phyloP scores from a whole-genome alignment of 2,113 vertebrate genomes.

The Gobiocypris rarus region DNA sequence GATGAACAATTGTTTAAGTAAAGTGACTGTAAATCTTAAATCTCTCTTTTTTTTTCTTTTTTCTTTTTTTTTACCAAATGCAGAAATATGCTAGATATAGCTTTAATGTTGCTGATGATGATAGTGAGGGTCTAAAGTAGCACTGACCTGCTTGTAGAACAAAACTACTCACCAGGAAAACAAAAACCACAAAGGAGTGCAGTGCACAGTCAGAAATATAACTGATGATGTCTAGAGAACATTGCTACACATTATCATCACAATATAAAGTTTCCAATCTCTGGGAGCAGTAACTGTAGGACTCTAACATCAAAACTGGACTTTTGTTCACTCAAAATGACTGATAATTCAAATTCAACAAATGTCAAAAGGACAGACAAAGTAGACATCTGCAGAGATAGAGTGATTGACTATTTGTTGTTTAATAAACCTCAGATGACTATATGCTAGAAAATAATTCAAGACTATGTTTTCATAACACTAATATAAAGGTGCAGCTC shows the following conservation, averaged over 20 bases:
- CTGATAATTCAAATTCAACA: background rate
- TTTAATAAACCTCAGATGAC: background rate
- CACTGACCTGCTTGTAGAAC: slow-evolving; percentile 30
- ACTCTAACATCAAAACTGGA: background rate
- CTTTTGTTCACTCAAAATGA: background rate
- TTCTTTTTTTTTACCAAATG: slow-evolving; percentile 43
- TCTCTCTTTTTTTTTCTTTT: too few species aligned
- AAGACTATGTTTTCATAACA: background rate
- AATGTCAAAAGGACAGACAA: background rate
- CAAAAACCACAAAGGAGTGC: background rate
- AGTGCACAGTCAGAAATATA: background rate
- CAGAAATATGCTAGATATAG: slow-evolving; percentile 56
- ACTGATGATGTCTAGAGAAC: background rate
- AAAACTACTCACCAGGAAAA: background rate
- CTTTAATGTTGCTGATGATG: slow-evolving; percentile 54
- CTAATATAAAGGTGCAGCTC: background rate
- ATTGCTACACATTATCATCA: background rate
- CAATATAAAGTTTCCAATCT: background rate
- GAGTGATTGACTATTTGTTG: background rate
- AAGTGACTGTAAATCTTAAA: too few species aligned
- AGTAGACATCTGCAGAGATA: background rate
- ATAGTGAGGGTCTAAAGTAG: slow-evolving; percentile 65
- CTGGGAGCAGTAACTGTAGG: background rate
- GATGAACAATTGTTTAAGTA: too few species aligned
- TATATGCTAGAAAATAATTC: background rate